Evolutionary conservation across 2,888 invertebrate species (phyloP), one percentile per base, ranked within the genome.

Genomic region (Philhelius pedissequus): DNA sequence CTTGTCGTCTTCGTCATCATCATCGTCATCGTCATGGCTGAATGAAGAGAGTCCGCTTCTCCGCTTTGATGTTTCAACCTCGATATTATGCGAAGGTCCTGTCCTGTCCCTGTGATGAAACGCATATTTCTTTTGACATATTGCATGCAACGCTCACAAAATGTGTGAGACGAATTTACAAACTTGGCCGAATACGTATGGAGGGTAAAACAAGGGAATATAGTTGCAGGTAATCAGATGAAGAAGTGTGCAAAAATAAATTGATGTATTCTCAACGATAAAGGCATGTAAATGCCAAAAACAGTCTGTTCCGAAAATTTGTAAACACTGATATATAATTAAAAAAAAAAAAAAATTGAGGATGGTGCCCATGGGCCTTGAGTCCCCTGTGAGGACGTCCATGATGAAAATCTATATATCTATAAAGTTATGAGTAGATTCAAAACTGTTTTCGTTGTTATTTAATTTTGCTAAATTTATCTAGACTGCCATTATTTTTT

Each of bases 91-190:
- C 48, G 35, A 56, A 56, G 35, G 56, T 56, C 56, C 32, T 54
- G 35, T 43, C 62, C 68, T 62, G 35, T 32, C 35, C 56, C 32
- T 54, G 35, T 43, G 68, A 71, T 62, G 68, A 71, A 76, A 80
- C 71, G 71, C 75, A 71, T 75, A 80, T 80, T 84, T 71, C 84
- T 80, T 84, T 84, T 80, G 84, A 84, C 84, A 80, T 70, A 79
- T 62, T 64, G 48, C 64, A 64, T 84, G 83, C 84, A 79, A 79
- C 64, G 58, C 35, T 69, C 40, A 69, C 38, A 74, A 70, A 52
- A 71, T 71, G 45, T 68, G 52, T 75, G 58, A 66, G 35, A 69
- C 50, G 71, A 66, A 66, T 52, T 62, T 15, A 45, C 45, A 50
- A 48, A 25, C 13, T 38, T 20, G 5, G 20, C 4, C 13, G 13